Evolutionary conservation across 2,888 invertebrate species (phyloP), one percentile per base, ranked within the genome.

Genomic region (Ormyrus rosae): DNA sequence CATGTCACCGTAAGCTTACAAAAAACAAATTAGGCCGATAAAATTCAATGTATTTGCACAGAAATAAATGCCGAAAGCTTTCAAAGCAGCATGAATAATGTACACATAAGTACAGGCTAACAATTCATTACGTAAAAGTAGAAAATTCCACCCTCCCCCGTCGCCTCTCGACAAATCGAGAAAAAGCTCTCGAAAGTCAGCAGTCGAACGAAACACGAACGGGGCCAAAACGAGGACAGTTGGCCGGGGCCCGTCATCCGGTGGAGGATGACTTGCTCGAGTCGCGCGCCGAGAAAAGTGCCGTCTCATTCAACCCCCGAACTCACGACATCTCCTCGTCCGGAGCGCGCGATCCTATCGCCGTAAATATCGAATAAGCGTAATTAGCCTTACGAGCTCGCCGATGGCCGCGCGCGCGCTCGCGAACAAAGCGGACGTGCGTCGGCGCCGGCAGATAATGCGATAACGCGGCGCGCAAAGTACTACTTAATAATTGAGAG

Each of bases 281-380:
- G 78, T n/a, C 6, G 48, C 63, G 13, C 13, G 13, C 13, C 13
- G 13, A 13, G 13, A 13, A 85, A 13, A 85, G 80, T 87, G 87
- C 86, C 84, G 83, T 85, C 84, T 88, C 86, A 85, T 85, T 83
- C 84, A 82, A 86, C 84, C 86, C 87, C 10, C 69, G 34, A 84
- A 84, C 87, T 85, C 87, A 87, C 85, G 81, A 83, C 82, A 83
- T 81, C 82, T 82, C 83, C 81, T 81, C 83, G 60, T 13, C 6
- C 7, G 60, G 50, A 55, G 45, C 53, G 65, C 11, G 85, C 85
- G 87, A 87, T 87, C 82, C 73, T 87, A 88, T 88, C 87, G 64
- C 58, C 65, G 84, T 87, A 87, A 87, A 86, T 88, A 85, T 88
- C 87, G 86, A 88, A 87, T 86, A 87, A 87, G 86, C 85, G 85